A percentile compares a stretch with the other conserved stretches of the same genome.
Conservation (phyloP, 2,113 vertebrate genomes). For the Entosphenus tridentatus region DNA sequence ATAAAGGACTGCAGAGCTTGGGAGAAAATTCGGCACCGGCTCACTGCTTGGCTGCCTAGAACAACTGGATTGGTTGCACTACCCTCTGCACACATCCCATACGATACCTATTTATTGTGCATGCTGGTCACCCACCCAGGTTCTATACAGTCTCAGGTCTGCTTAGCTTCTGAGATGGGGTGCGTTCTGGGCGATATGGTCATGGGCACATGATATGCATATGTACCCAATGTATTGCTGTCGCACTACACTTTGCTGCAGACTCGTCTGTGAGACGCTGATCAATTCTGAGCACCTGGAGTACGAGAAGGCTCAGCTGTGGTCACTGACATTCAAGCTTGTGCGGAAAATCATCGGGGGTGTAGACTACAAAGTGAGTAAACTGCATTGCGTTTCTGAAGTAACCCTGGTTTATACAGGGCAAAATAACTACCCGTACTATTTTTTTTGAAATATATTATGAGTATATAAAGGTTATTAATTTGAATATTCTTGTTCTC, state of each 20-base stretch:
- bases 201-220: neutral
- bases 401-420: too few species aligned
- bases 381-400: neutral
- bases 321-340: constrained; percentile 78
- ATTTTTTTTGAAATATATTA: neutral
- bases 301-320: constrained; percentile 87
- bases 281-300: constrained; percentile 71
- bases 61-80: too few species aligned
- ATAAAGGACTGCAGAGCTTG: too few species aligned
- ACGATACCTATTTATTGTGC: too few species aligned
- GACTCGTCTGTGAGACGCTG: constrained; percentile 79
- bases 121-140: too few species aligned
- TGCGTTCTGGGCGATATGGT: too few species aligned
- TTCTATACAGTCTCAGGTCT: too few species aligned
- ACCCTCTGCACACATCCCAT: too few species aligned
- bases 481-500: neutral
- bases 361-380: constrained; percentile 81
- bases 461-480: neutral
- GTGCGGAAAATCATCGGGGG: constrained; percentile 90
- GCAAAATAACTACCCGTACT: too few species aligned
- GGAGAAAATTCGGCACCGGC: too few species aligned
- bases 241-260: constrained; percentile 14
- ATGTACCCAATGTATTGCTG: neutral
- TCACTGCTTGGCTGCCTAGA: too few species aligned
- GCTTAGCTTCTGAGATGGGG: neutral